Percentiles rank a stretch among this genome's conserved stretches.
Conservation (phyloP, 1,140 invertebrate genomes). For the Tigriopus japonicus region DNA sequence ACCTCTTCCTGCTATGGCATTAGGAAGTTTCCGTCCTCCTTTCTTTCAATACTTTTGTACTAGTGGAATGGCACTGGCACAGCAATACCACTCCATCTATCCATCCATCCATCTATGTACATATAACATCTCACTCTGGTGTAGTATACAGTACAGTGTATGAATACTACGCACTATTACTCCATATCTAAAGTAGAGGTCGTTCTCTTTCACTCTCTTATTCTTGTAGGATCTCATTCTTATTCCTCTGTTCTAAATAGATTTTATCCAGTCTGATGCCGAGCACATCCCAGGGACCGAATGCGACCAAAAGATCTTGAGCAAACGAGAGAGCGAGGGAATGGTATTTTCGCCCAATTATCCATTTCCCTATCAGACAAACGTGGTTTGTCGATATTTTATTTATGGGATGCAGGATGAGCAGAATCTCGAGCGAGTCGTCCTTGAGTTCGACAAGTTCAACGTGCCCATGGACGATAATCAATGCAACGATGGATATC, state of each 20-base stretch:
- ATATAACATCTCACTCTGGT: neutral
- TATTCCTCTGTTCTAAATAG: constrained; percentile 31
- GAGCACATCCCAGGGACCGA: constrained; percentile 85
- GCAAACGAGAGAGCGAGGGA: constrained; percentile 72
- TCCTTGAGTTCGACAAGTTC: constrained; percentile 66
- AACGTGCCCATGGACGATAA: constrained; percentile 44
- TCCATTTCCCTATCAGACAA: constrained; percentile 77
- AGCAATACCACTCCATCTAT: too few relatives aligned
- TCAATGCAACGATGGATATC: constrained; percentile 11
- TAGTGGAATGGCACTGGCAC: too few relatives aligned
- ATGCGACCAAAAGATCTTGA: constrained; percentile 91
- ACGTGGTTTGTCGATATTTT: constrained; percentile 90
- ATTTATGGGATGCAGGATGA: constrained; percentile 63
- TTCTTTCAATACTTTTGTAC: too few relatives aligned
- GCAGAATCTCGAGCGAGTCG: constrained; percentile 79
- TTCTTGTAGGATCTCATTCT: neutral
- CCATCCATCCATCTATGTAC: constrained; percentile 9
- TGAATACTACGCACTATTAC: too few relatives aligned
- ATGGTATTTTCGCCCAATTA: constrained; percentile 85
- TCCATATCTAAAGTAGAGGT: too few relatives aligned
- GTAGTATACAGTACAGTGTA: too few relatives aligned
- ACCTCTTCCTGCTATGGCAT: too few relatives aligned
- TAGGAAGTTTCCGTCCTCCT: too few relatives aligned
- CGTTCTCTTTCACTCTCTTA: neutral
- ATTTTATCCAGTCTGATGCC: constrained; percentile 78